phyloP scores from a whole-genome alignment of 1,140 invertebrate species.

The Aphelinus atriplicis region DNA sequence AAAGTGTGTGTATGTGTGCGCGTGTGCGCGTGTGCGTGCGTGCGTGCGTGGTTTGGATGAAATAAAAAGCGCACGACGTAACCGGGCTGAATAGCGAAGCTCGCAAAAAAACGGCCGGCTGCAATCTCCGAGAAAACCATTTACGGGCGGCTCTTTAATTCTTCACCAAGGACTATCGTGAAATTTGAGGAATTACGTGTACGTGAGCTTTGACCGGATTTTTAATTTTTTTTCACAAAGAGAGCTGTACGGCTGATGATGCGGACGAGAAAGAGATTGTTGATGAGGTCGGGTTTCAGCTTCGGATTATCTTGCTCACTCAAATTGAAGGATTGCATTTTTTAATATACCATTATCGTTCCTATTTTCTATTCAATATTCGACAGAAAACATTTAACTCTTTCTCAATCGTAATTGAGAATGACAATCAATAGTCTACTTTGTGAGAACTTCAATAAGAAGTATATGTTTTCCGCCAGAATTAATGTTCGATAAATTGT shows the following conservation, averaged over 20 bases:
- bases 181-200: neutral
- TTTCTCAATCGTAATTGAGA: no score
- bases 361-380: no score
- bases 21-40: neutral
- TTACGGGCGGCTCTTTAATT: slow-evolving; percentile 28
- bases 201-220: neutral
- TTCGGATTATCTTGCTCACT: neutral
- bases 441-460: no score
- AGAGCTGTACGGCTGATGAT: neutral
- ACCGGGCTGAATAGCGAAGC: neutral
- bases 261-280: neutral
- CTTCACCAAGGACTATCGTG: neutral
- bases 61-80: slow-evolving; percentile 9
- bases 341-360: no score
- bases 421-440: no score
- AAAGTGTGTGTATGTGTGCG: neutral
- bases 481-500: no score
- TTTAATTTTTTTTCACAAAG: neutral
- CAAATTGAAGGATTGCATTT: no score
- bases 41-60: neutral
- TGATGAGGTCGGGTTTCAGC: slow-evolving; percentile 14
- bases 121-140: slow-evolving; percentile 21
- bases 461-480: no score
- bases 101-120: neutral
- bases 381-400: no score